phyloP scores from a whole-genome alignment of 2,797 vertebrate genomes.

The Onychomys torridus region DNA sequence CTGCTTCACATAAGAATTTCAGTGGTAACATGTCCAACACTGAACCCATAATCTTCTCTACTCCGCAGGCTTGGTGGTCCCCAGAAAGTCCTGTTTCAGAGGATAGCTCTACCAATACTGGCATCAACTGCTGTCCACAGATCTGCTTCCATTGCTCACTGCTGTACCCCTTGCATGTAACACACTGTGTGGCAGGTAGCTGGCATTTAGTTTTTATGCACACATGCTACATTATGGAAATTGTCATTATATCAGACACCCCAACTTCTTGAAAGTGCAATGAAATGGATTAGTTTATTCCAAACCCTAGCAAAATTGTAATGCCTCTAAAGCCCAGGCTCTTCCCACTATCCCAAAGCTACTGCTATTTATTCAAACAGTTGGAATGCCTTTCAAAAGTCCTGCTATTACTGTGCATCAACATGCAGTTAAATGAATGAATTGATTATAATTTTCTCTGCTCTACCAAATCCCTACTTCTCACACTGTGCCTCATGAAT shows the following conservation, averaged over 20 bases:
- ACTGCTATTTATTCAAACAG: conserved; percentile 74
- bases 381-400: conserved; percentile 76
- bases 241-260: neutral
- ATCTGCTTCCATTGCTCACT: neutral
- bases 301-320: conserved; percentile 55
- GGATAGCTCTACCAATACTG: neutral
- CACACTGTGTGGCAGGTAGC: neutral
- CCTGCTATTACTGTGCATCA: conserved; percentile 78
- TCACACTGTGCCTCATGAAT: conserved; percentile 80
- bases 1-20: neutral
- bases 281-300: conserved; percentile 43
- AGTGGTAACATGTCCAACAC: neutral
- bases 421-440: conserved; percentile 83
- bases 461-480: conserved; percentile 76
- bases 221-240: conserved; percentile 27
- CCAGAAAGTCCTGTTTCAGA: neutral
- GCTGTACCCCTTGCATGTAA: neutral
- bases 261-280: conserved; percentile 41
- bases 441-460: conserved; percentile 83
- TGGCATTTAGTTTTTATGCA: conserved; percentile 37
- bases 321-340: conserved; percentile 48
- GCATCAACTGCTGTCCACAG: neutral
- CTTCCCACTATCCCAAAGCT: conserved; percentile 65
- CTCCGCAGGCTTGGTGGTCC: neutral
- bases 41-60: neutral